Evolutionary conservation across 2,113 vertebrate genomes (phyloP).

Genomic region (Megaleporinus macrocephalus): DNA sequence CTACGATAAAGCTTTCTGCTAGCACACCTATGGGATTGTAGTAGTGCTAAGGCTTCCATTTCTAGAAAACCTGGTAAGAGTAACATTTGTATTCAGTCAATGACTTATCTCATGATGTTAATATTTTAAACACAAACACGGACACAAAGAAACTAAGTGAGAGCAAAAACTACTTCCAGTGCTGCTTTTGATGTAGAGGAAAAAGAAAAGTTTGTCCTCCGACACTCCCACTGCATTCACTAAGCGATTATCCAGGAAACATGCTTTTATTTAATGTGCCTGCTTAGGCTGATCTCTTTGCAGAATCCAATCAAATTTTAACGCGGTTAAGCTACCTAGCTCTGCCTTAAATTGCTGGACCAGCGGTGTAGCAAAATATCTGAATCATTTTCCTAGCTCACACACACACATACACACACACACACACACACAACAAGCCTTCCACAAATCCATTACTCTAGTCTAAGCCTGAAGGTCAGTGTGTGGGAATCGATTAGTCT

Average conservation of each 20-base stretch:
- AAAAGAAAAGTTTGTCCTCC: background rate
- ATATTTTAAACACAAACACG: too few relatives aligned
- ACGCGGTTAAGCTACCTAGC: background rate
- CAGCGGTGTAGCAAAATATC: background rate
- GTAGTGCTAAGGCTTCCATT: too few relatives aligned
- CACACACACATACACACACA: background rate
- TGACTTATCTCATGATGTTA: too few relatives aligned
- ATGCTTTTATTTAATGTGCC: background rate
- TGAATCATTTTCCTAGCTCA: background rate
- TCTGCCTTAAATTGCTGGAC: background rate
- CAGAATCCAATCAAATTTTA: background rate
- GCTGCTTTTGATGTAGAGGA: too few relatives aligned
- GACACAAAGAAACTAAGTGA: too few relatives aligned
- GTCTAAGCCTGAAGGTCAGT: conserved; percentile 51
- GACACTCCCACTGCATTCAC: background rate
- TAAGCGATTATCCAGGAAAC: background rate
- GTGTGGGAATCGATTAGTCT: conserved; percentile 54
- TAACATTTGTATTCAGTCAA: too few relatives aligned
- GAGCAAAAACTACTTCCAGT: too few relatives aligned
- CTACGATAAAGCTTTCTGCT: too few relatives aligned
- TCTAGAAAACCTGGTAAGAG: too few relatives aligned
- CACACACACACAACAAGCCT: conserved; percentile 40
- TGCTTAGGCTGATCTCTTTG: background rate
- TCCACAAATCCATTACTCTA: conserved; percentile 57
- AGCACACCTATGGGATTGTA: too few relatives aligned